Percentiles rank a stretch among this genome's conserved stretches.
Conservation (phyloP, 2,113 vertebrate species). For the Lasiurus cinereus region DNA sequence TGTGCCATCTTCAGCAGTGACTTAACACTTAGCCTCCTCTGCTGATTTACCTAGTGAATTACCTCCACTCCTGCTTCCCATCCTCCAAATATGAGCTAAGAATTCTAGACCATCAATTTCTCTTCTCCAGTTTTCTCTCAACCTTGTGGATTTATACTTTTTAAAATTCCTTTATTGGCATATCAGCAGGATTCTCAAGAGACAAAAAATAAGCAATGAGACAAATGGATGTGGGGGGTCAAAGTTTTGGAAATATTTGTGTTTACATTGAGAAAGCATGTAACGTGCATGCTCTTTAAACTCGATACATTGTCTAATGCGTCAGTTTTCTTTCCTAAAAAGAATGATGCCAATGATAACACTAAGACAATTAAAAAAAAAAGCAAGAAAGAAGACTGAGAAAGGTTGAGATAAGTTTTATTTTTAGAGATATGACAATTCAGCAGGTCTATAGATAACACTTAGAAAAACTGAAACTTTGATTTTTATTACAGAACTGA, state of each 20-base stretch:
- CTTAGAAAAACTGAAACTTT: slow-evolving; percentile 38
- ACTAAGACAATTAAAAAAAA: neutral
- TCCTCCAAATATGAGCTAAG: neutral
- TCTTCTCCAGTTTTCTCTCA: neutral
- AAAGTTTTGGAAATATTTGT: neutral
- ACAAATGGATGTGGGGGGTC: neutral
- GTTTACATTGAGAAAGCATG: neutral
- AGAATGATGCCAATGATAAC: neutral
- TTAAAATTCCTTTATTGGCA: neutral
- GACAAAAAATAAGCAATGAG: neutral
- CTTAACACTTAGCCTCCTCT: neutral
- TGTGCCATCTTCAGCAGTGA: neutral
- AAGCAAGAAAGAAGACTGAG: neutral
- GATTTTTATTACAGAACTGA: slow-evolving; percentile 50
- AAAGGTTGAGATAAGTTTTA: slow-evolving; percentile 40
- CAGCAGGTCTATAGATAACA: neutral
- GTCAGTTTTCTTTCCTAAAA: neutral
- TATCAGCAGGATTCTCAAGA: neutral
- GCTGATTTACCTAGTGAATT: neutral
- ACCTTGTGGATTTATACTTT: neutral
- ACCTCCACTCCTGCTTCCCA: neutral
- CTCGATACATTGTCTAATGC: neutral
- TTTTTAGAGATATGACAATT: slow-evolving; percentile 60
- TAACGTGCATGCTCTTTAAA: neutral
- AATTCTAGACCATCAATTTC: neutral